Base-by-base conservation (phyloP, 2,888 invertebrate genomes). In the Rhodophaea formosa region DNA sequence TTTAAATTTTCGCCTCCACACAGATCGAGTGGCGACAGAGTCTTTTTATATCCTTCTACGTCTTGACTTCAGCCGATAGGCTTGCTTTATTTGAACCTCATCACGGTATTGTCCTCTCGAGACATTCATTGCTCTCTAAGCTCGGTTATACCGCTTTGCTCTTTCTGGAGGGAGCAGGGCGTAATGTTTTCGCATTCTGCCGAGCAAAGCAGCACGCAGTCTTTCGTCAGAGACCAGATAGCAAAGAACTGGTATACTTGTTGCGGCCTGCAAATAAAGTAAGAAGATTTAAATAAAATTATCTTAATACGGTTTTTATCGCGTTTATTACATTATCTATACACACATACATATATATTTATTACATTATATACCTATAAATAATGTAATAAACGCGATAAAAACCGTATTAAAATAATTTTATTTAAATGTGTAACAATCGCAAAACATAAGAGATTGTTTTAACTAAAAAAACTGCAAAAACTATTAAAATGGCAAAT, bases 101-200 rank as follows among this genome's bases (percentile, higher is more conserved):
- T 39, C 15, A 56, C 42, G 16, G 29, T 51, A 15, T 53, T 32
- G 35, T 32, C 49, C 49, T 42, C 30, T 43, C 30, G 16, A 49
- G 49, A 42, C 30, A 29, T 56, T 12, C 8, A 10, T 43, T 7
- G 7, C 12, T 12, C 7, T 47, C 58, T 67, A 69, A 16, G 66
- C 67, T 42, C 71, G 70, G 59, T 78, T 74, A 59, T 79, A 88
- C 59, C 79, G 75, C 62, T 81, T 84, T 17, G 89, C 89, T 23
- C 75, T 74, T 54, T 84, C 80, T 7, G 90, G 88, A 60, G 81
- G 86, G 8, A 91, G 76, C 3, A 91, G 72, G 1, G 91, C 90
- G 67, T 92, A 92, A 60, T 92, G 80, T 60, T 81, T 85, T 58
- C 86, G 80, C 86, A 92, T 84, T 32, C 92, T 84, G n/a, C 92